Percentiles rank a stretch among this genome's conserved stretches.
phyloP scores from a whole-genome alignment of 2,888 invertebrate genomes.

The Uloborus plumipes region DNA sequence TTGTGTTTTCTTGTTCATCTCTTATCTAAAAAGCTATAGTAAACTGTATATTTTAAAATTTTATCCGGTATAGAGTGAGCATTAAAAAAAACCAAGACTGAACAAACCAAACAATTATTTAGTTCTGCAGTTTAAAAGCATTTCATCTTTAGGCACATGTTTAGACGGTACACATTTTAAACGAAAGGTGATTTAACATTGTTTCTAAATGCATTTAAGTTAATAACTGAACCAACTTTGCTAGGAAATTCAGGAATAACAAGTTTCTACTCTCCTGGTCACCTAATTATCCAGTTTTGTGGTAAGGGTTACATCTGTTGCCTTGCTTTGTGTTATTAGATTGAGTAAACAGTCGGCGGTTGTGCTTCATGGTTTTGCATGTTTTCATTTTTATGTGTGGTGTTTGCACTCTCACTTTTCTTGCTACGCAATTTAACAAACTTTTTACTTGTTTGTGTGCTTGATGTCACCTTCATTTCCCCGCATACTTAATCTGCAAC shows the following conservation, averaged over 20 bases:
- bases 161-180: slow-evolving; percentile 25
- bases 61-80: no score
- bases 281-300: slow-evolving; percentile 52
- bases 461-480: slow-evolving; percentile 54
- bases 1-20: no score
- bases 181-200: slow-evolving; percentile 53
- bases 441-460: slow-evolving; percentile 29
- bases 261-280: slow-evolving; percentile 45
- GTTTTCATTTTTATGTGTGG: slow-evolving; percentile 45
- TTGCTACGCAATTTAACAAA: slow-evolving; percentile 45
- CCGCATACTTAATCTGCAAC: no score
- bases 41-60: no score
- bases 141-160: no score
- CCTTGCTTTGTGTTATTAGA: slow-evolving; percentile 64
- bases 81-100: no score
- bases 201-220: slow-evolving; percentile 47
- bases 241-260: slow-evolving; percentile 60
- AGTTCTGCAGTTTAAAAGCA: no score
- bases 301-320: slow-evolving; percentile 62
- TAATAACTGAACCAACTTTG: slow-evolving; percentile 57
- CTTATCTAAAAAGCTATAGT: no score
- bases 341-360: slow-evolving; percentile 57
- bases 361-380: slow-evolving; percentile 60
- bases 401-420: slow-evolving; percentile 52
- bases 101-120: no score